phyloP scores from a whole-genome alignment of 2,113 vertebrate genomes.

The Xiphorhynchus elegans region DNA sequence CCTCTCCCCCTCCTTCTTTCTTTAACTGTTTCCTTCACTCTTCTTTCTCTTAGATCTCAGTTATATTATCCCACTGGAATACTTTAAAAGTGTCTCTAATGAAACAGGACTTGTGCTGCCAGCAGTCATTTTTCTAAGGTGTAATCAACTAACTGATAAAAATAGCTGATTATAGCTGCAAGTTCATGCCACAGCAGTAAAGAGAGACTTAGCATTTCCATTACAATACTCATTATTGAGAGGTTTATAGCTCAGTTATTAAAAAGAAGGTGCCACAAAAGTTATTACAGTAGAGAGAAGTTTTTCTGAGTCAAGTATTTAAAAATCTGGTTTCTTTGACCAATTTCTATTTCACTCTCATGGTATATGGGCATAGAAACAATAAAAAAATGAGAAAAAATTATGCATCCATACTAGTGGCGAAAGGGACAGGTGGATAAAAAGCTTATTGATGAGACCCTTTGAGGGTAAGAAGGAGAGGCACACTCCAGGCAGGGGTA shows the following conservation, averaged over 20 bases:
- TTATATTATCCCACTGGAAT: background rate
- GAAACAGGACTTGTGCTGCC: conserved; percentile 74
- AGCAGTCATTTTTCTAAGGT: conserved; percentile 80
- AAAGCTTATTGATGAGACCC: background rate
- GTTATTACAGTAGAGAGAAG: background rate
- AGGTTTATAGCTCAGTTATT: conserved; percentile 62
- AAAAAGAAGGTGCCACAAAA: conserved; percentile 47
- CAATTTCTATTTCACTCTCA: conserved; percentile 9
- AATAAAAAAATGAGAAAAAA: background rate
- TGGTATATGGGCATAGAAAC: background rate
- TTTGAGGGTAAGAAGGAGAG: no score
- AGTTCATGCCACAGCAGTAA: conserved; percentile 42
- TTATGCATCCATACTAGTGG: background rate
- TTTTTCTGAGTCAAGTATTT: conserved; percentile 26
- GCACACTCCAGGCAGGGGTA: no score
- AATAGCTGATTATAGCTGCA: conserved; percentile 61
- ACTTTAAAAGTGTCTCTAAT: conserved; percentile 39
- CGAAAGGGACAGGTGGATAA: background rate
- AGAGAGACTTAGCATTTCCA: conserved; percentile 58
- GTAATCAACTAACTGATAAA: conserved; percentile 83
- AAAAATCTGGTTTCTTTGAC: conserved; percentile 6
- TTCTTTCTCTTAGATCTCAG: background rate
- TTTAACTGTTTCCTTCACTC: background rate
- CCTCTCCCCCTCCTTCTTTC: background rate
- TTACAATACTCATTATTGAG: conserved; percentile 66